These are phyloP conservation scores for Pelodiscus sinensis DNA, from an alignment of 2,113 vertebrate species.

Conservation along the genomic window DNA sequence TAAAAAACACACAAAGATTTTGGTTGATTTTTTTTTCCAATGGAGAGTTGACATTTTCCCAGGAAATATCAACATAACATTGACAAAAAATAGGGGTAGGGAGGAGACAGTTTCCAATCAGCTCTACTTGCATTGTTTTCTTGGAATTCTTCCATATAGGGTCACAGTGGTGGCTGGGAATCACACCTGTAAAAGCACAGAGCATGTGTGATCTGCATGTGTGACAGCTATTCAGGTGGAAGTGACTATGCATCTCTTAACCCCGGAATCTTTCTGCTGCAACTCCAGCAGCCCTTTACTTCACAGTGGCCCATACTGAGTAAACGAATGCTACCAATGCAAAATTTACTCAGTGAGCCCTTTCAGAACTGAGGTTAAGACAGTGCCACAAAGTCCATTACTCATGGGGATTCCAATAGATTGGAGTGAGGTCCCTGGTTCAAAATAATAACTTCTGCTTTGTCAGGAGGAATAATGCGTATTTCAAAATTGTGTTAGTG, in stretches of 20 bases:
- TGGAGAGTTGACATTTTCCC: neutral
- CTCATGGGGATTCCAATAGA: neutral
- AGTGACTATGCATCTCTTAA: neutral
- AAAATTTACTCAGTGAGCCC: neutral
- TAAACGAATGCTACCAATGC: neutral
- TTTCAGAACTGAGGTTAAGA: neutral
- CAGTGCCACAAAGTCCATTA: neutral
- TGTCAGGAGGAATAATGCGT: no score
- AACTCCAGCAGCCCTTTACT: neutral
- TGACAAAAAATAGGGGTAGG: neutral
- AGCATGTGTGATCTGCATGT: neutral
- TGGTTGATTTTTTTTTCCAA: neutral
- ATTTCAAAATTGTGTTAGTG: no score
- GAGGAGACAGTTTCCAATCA: neutral
- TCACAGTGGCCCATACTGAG: neutral
- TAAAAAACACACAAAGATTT: neutral
- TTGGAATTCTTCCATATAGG: neutral
- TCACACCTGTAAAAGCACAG: neutral
- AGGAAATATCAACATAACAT: neutral
- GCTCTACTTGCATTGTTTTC: constrained; percentile 15
- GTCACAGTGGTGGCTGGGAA: neutral
- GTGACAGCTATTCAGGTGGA: neutral
- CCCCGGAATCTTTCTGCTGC: fast-evolving
- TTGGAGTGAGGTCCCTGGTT: fast-evolving
- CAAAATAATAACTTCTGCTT: no score